phyloP scores from a whole-genome alignment of 2,113 vertebrate genomes.

The Nansenia antarctica region DNA sequence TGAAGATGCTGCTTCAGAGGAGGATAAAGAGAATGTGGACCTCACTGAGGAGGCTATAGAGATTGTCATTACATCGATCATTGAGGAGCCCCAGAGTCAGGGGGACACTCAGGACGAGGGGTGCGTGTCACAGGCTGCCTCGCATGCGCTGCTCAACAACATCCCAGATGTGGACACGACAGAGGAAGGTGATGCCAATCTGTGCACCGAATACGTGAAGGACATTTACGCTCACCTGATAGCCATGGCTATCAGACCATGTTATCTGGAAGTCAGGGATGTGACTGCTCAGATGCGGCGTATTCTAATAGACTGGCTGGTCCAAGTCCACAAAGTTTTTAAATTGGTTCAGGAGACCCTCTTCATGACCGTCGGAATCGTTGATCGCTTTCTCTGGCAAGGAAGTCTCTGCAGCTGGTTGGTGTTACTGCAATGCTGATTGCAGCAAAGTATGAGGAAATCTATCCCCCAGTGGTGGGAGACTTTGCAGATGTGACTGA shows the following conservation, averaged over 20 bases:
- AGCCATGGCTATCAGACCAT: neutral
- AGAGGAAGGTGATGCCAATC: constrained; percentile 5
- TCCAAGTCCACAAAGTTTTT: neutral
- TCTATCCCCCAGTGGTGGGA: neutral
- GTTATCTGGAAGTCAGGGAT: neutral
- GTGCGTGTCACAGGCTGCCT: constrained; percentile 10
- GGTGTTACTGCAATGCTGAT: constrained; percentile 7
- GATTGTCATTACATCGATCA: no score
- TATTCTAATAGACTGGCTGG: neutral
- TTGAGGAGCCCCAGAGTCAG: no score
- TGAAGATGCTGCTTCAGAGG: no score
- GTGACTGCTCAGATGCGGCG: neutral
- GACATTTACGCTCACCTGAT: constrained; percentile 22
- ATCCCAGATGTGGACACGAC: constrained; percentile 25
- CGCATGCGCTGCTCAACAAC: constrained; percentile 17
- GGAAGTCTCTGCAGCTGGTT: neutral
- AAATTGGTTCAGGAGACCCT: neutral
- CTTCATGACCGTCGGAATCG: neutral
- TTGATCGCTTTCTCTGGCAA: neutral
- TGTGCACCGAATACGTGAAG: constrained; percentile 31
- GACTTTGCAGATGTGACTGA: constrained; percentile 12
- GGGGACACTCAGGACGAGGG: no score
- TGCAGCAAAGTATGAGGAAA: constrained; percentile 6
- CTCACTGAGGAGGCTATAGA: neutral
- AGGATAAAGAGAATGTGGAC: no score